A percentile compares a stretch with the other conserved stretches of the same genome.
phyloP scores from a whole-genome alignment of 2,888 invertebrate species.

The Kryphioiulus occultus region DNA sequence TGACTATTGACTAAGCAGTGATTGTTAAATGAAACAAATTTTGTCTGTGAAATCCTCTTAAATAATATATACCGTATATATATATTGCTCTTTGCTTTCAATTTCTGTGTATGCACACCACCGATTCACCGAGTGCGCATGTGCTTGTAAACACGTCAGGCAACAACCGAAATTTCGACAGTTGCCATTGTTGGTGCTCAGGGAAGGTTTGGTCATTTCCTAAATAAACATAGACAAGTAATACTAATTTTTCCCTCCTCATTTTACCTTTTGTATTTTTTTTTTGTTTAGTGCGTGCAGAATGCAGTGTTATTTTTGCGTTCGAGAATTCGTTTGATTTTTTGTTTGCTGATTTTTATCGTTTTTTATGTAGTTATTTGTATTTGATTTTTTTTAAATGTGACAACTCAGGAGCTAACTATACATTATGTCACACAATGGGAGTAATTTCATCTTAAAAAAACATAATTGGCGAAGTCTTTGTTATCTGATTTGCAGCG shows the following conservation, averaged over 20 bases:
- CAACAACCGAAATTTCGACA: background rate
- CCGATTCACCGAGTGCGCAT: conserved; percentile 30
- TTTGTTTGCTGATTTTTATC: background rate
- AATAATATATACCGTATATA: background rate
- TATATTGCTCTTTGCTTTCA: background rate
- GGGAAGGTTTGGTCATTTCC: conserved; percentile 25
- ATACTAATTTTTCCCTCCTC: background rate
- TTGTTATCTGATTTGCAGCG: background rate
- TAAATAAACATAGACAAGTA: conserved; percentile 24
- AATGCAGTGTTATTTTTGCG: background rate
- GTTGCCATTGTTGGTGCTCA: conserved; percentile 35
- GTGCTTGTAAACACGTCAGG: conserved; percentile 25
- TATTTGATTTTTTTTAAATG: background rate
- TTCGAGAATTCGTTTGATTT: background rate
- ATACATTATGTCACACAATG: conserved; percentile 24
- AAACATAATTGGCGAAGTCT: background rate
- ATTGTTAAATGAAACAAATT: background rate
- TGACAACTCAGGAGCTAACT: background rate
- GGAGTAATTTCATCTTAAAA: background rate
- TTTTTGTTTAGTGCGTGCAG: background rate
- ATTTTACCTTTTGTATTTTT: background rate
- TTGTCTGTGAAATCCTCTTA: background rate
- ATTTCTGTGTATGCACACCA: conserved; percentile 35
- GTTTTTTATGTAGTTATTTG: background rate
- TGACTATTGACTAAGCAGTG: conserved; percentile 20